Base-by-base conservation (phyloP, 2,113 vertebrate species). In the Xiphorhynchus elegans region DNA sequence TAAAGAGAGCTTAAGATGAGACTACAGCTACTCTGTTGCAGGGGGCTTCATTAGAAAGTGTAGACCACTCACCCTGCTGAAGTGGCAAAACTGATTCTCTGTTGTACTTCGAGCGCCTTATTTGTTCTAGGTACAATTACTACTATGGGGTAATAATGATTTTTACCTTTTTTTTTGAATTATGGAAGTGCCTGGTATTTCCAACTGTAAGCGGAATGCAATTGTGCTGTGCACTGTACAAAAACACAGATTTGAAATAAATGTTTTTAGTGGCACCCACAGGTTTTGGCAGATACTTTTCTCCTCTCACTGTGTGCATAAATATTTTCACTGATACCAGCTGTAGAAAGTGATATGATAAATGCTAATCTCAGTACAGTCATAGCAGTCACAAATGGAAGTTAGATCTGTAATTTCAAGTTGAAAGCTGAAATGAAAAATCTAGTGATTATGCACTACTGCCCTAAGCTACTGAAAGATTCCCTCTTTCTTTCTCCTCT, bases 261-360 rank as follows among this genome's bases (percentile, higher is more conserved):
- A 89, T 89, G 85, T 83, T 95, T 97, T 95, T 93, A 93, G 95
- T 96, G 90, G 93, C 91, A 96, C 82, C 87, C 95, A 95, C 90
- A 95, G 85, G 90, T 93, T 94, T 96, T 95, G 95, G 95, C 93
- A 96, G 93, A 93, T 94, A 95, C 92, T 91, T 92, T 96, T 92
- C 79, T 94, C 67, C 47, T 90, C 79, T 93, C 72, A 81, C 79
- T 97, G 79, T 94, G 82, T 95, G 88, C 90, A 96, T 96, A 96
- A 96, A 96, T 96, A 92, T 96, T 96, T 96, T 96, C 90, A 94
- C 90, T 95, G 90, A 95, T 96, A 96, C 87, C 96, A 96, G 94
- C 87, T 94, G 94, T 94, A 96, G 95, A 90, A 95, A 95, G 92
- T 85, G 95, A 94, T 94, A 95, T 85, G 85, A 85, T 97, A 96